Evolutionary conservation across 2,888 invertebrate species (phyloP).

Genomic region (Erynnis tages): DNA sequence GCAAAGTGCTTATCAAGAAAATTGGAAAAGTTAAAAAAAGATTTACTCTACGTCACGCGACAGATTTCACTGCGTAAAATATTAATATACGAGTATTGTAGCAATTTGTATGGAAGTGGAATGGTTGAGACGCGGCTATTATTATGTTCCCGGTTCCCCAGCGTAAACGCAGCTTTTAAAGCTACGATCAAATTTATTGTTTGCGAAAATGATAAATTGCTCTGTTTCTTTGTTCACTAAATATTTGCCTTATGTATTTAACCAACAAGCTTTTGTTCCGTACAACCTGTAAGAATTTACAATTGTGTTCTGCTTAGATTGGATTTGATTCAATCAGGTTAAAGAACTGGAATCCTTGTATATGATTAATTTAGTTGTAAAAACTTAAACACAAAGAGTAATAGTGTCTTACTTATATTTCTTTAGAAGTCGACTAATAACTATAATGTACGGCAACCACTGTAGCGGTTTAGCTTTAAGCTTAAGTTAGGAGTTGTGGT

Average conservation of each 20-base stretch:
- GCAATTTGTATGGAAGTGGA: constrained; percentile 3
- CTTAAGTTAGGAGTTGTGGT: too few relatives aligned
- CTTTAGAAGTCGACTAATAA: too few relatives aligned
- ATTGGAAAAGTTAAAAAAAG: not conserved
- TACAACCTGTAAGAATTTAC: not conserved
- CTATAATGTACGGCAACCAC: too few relatives aligned
- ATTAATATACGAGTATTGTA: not conserved
- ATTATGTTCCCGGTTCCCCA: not conserved
- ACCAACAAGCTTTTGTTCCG: not conserved
- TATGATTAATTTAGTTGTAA: too few relatives aligned
- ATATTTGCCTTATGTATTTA: constrained; percentile 15
- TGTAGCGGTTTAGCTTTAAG: too few relatives aligned
- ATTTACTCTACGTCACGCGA: not conserved
- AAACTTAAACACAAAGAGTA: too few relatives aligned
- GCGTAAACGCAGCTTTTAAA: constrained; percentile 18
- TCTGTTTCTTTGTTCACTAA: constrained; percentile 15
- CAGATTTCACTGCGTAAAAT: too few relatives aligned
- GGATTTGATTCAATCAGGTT: not conserved
- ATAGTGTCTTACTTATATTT: too few relatives aligned
- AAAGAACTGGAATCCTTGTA: too few relatives aligned
- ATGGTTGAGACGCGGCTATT: not conserved
- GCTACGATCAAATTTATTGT: constrained; percentile 22
- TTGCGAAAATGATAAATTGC: constrained; percentile 21
- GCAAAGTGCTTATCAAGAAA: too few relatives aligned
- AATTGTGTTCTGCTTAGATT: not conserved